phyloP scores from a whole-genome alignment of 30 jellyfish, hydroid and myxozoan genomes.

The Hydractinia echinata region DNA sequence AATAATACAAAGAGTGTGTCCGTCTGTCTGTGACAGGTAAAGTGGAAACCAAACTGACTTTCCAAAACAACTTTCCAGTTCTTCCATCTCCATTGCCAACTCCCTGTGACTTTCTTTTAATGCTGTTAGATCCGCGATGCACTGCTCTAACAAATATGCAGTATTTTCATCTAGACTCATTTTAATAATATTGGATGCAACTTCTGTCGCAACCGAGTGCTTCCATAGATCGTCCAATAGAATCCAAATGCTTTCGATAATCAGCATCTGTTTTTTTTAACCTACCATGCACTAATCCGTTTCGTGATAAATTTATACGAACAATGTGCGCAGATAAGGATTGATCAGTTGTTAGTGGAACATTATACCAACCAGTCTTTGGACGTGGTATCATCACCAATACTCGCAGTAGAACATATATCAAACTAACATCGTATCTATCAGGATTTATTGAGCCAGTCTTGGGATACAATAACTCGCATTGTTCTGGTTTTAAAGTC shows the following conservation, averaged over 20 bases:
- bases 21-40: not conserved
- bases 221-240: not conserved
- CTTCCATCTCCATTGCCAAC: not conserved
- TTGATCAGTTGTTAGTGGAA: not conserved
- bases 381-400: not conserved
- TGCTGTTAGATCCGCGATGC: not conserved
- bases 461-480: not conserved
- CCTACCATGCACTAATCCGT: not conserved
- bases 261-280: not conserved
- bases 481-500: not conserved
- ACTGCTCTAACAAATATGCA: not conserved
- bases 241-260: not conserved
- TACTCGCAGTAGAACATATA: not conserved
- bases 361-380: constrained; percentile 7
- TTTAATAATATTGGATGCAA: not conserved
- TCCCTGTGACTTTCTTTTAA: not conserved
- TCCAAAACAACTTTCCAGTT: not conserved
- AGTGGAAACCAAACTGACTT: not conserved
- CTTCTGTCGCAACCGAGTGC: not conserved
- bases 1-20: too few relatives aligned
- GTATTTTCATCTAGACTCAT: not conserved
- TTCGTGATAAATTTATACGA: not conserved
- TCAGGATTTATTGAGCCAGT: not conserved
- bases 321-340: constrained; percentile 3
- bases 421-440: not conserved